A percentile compares a stretch with the other conserved stretches of the same genome.
Conservation (phyloP, 2,888 invertebrate species). For the Ditylenchus weischeri region DNA sequence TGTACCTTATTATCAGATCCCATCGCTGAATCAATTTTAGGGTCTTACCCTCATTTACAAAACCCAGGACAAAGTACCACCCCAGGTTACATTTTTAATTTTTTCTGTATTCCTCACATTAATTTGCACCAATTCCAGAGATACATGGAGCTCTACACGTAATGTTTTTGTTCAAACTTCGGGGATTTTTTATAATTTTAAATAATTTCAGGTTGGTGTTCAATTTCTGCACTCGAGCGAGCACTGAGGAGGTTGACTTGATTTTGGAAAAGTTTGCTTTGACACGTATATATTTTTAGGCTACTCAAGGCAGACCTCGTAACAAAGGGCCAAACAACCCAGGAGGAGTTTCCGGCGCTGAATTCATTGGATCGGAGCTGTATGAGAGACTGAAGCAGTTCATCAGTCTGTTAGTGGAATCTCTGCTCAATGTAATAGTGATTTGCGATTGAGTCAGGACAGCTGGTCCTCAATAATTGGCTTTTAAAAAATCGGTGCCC, state of each 20-base stretch:
- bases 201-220: constrained; percentile 78
- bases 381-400: constrained; percentile 90
- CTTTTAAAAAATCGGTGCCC: too few species aligned
- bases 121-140: constrained; percentile 60
- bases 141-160: constrained; percentile 92
- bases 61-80: constrained; percentile 77
- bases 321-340: constrained; percentile 26
- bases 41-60: constrained; percentile 89
- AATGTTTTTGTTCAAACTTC: constrained; percentile 60
- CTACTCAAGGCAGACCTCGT: neutral
- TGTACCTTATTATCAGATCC: too few species aligned
- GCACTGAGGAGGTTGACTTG: constrained; percentile 21
- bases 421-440: constrained; percentile 7
- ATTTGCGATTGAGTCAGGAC: neutral
- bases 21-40: neutral
- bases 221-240: constrained; percentile 93
- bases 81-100: constrained; percentile 61
- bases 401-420: constrained; percentile 65
- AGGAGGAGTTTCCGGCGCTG: constrained; percentile 73
- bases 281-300: neutral
- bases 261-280: too few species aligned
- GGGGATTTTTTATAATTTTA: neutral
- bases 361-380: constrained; percentile 90
- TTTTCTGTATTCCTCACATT: too few species aligned
- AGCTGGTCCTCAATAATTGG: too few species aligned